These are phyloP conservation scores for Tortricodes alternella DNA, from an alignment of 2,888 invertebrate species.

Conservation along the genomic window DNA sequence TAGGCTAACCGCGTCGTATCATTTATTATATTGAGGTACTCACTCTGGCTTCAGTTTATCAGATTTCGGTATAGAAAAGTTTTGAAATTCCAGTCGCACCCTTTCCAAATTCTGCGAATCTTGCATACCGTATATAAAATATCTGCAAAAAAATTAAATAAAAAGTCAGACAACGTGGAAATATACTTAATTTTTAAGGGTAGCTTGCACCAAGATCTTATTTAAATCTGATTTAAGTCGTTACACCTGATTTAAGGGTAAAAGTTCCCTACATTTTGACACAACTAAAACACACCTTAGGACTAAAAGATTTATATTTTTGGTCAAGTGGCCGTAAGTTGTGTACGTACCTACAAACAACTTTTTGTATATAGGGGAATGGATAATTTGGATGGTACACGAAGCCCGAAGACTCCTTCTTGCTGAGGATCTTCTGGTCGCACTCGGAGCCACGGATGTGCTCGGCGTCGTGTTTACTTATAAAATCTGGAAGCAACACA, in stretches of 20 bases:
- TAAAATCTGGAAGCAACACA: slow-evolving; percentile 94
- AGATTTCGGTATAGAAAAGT: slow-evolving; percentile 95
- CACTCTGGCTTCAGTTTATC: slow-evolving; percentile 89
- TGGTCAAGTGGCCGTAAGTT: too few species aligned
- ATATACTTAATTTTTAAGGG: too few species aligned
- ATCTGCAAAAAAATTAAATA: slow-evolving; percentile 75
- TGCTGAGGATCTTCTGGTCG: slow-evolving; percentile 98
- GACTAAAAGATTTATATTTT: too few species aligned
- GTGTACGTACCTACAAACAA: slow-evolving; percentile 91
- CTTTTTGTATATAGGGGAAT: slow-evolving; percentile 96
- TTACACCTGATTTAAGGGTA: too few species aligned
- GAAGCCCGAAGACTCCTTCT: slow-evolving; percentile 94
- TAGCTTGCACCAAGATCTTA: too few species aligned
- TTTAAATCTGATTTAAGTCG: too few species aligned
- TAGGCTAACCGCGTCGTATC: too few species aligned
- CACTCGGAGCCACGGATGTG: slow-evolving; percentile 99
- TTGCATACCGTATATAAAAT: slow-evolving; percentile 99
- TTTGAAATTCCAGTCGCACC: slow-evolving; percentile 93
- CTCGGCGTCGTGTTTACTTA: slow-evolving; percentile 95
- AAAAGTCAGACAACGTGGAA: not conserved
- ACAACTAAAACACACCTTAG: too few species aligned
- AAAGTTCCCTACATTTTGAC: too few species aligned
- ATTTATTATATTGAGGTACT: slow-evolving; percentile 59
- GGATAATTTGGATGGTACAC: slow-evolving; percentile 99
- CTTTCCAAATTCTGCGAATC: slow-evolving; percentile 98